Conservation (phyloP, 2,113 vertebrate genomes). For the Etheostoma spectabile region DNA sequence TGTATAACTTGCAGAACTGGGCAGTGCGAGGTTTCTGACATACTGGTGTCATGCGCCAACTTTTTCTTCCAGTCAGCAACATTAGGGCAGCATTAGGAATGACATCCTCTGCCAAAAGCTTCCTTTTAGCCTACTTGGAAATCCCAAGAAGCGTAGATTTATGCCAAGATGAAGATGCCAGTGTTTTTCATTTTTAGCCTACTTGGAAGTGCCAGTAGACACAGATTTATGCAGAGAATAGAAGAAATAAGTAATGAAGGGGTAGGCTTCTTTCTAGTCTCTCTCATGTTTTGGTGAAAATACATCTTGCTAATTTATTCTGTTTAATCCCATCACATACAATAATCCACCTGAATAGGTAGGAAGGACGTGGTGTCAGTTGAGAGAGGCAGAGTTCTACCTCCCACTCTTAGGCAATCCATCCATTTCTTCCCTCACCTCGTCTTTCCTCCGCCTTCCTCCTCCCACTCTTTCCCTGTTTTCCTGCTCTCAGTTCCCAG, state of each 20-base stretch:
- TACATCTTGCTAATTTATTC: constrained; percentile 43
- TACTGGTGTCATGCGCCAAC: constrained; percentile 60
- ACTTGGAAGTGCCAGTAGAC: constrained; percentile 59
- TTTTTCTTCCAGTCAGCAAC: constrained; percentile 73
- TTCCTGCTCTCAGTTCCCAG: constrained; percentile 43
- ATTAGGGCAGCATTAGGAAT: constrained; percentile 63
- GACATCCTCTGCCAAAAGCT: constrained; percentile 75
- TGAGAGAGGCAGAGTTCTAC: constrained; percentile 50
- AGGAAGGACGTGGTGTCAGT: constrained; percentile 62
- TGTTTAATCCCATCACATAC: constrained; percentile 48
- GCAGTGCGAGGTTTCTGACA: constrained; percentile 69
- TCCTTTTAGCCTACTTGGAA: constrained; percentile 79
- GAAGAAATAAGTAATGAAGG: constrained; percentile 50
- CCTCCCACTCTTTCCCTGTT: constrained; percentile 42
- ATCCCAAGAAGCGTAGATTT: constrained; percentile 69
- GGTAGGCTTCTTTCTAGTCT: constrained; percentile 41
- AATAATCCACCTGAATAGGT: constrained; percentile 50
- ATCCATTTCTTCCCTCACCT: constrained; percentile 29
- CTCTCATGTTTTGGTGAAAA: constrained; percentile 22
- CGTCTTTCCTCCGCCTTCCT: constrained; percentile 36
- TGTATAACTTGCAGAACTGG: constrained; percentile 52
- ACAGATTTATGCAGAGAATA: constrained; percentile 60
- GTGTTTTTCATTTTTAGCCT: constrained; percentile 73
- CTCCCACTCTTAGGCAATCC: constrained; percentile 34
- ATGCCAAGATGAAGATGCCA: constrained; percentile 74